Conservation (phyloP, 2,113 vertebrate species). For the Hepsetus odoe region DNA sequence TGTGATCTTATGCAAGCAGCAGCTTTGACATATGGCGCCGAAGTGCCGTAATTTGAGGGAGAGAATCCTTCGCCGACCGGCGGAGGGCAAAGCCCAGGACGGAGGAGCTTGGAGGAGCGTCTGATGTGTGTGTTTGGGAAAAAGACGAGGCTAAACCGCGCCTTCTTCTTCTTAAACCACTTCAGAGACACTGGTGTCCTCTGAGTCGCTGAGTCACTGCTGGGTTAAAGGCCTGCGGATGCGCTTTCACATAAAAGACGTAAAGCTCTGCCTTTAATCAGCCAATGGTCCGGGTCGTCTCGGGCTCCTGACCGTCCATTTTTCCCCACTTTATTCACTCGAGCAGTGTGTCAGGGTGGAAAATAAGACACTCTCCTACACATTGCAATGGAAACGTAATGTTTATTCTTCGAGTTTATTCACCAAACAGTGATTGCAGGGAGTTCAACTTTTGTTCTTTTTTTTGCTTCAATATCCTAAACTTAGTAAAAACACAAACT, state of each 20-base stretch:
- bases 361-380: too few relatives aligned
- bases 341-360: too few relatives aligned
- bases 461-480: too few relatives aligned
- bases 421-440: too few relatives aligned
- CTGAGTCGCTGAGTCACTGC: background rate
- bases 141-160: background rate
- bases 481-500: too few relatives aligned
- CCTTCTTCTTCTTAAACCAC: background rate
- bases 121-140: background rate
- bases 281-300: background rate
- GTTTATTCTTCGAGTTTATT: too few relatives aligned
- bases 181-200: background rate
- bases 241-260: background rate
- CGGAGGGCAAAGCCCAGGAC: too few relatives aligned
- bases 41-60: background rate
- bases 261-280: background rate
- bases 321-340: background rate
- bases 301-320: background rate
- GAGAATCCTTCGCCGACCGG: background rate
- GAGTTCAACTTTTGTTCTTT: too few relatives aligned
- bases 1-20: background rate
- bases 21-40: background rate
- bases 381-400: too few relatives aligned
- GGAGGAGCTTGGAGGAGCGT: background rate
- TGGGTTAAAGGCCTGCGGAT: slow-evolving; percentile 1